A percentile compares a stretch with the other conserved stretches of the same genome.
These are phyloP conservation scores for Myotis myotis DNA, from an alignment of 2,797 vertebrate genomes.

Conservation along the genomic window DNA sequence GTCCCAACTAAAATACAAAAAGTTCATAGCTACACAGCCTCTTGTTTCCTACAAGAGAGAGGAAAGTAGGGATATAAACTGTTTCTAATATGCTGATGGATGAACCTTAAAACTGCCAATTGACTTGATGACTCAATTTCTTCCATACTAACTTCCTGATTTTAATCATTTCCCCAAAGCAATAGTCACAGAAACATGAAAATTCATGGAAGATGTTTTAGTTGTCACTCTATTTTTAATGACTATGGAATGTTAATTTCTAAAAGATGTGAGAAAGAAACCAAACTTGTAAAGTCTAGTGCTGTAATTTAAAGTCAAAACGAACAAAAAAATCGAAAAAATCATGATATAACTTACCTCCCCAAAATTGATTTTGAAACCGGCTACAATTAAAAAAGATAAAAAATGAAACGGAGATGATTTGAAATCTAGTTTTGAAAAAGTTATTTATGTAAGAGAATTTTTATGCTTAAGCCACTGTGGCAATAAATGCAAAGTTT, in stretches of 20 bases:
- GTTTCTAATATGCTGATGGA: neutral
- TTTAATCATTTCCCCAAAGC: slow-evolving; percentile 42
- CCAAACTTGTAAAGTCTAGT: slow-evolving; percentile 44
- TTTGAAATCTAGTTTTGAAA: slow-evolving; percentile 42
- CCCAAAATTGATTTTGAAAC: neutral
- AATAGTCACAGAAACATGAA: slow-evolving; percentile 42
- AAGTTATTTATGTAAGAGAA: slow-evolving; percentile 31
- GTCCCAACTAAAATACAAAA: neutral
- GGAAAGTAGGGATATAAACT: neutral
- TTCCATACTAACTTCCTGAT: neutral
- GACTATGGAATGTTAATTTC: neutral
- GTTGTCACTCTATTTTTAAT: slow-evolving; percentile 38
- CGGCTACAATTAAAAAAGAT: slow-evolving; percentile 12
- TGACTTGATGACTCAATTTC: slow-evolving; percentile 5
- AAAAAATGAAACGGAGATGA: slow-evolving; percentile 22
- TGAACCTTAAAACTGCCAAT: slow-evolving; percentile 53
- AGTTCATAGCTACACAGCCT: neutral
- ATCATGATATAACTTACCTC: neutral
- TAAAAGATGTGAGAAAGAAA: slow-evolving; percentile 3
- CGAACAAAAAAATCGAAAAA: neutral
- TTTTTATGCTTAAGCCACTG: slow-evolving; percentile 53
- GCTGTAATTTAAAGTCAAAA: neutral
- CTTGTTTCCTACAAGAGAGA: neutral
- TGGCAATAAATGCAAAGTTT: slow-evolving; percentile 64
- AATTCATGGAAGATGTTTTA: slow-evolving; percentile 28